These are phyloP conservation scores for Grus americana DNA, from an alignment of 2,113 vertebrate genomes.

Conservation along the genomic window DNA sequence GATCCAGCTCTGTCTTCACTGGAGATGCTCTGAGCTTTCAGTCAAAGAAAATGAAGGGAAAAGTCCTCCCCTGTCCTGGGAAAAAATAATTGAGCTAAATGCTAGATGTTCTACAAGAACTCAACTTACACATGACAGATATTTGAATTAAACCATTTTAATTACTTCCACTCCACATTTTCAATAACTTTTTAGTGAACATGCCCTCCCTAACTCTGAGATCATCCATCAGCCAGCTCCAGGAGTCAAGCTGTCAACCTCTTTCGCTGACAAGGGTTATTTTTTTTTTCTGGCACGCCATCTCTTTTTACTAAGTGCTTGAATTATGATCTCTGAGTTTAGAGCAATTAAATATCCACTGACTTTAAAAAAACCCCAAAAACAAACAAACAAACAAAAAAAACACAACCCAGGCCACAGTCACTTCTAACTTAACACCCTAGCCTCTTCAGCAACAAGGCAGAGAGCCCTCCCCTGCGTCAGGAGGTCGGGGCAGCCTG, in stretches of 20 bases:
- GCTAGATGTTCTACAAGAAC: background rate
- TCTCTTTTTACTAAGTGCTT: background rate
- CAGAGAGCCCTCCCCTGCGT: background rate
- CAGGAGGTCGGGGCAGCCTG: background rate
- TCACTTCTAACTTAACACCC: background rate
- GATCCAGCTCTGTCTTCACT: background rate
- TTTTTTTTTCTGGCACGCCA: background rate
- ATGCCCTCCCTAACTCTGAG: background rate
- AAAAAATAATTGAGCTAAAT: background rate
- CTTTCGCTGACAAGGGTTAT: background rate
- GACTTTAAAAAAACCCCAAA: background rate
- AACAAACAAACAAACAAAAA: background rate
- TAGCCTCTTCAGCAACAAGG: background rate
- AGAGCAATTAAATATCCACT: background rate
- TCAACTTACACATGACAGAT: background rate
- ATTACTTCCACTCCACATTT: conserved; percentile 21
- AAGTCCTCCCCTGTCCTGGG: background rate
- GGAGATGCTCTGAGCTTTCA: background rate
- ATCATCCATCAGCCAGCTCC: conserved; percentile 11
- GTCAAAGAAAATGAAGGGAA: background rate
- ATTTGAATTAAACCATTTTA: conserved; percentile 14
- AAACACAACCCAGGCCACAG: background rate
- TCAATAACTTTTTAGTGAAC: conserved; percentile 3
- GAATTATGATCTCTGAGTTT: background rate
- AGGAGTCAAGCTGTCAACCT: background rate